Evolutionary conservation across 1,140 invertebrate genomes (phyloP).

Genomic region (Apocrypta bakeri): DNA sequence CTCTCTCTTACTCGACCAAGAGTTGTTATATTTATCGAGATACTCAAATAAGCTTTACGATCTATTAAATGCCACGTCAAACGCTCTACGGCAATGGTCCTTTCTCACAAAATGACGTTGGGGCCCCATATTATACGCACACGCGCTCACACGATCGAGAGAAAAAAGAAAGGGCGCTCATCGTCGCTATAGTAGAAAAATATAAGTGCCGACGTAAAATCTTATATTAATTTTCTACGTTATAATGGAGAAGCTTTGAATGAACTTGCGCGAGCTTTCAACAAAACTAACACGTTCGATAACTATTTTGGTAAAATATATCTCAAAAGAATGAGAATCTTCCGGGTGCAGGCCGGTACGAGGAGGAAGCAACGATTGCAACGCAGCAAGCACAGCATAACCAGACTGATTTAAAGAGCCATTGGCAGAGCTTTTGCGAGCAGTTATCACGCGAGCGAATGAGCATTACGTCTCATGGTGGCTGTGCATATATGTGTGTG

Average conservation of each 20-base stretch:
- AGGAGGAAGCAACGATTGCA: background rate
- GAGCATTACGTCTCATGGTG: conserved; percentile 57
- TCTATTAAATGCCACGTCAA: conserved; percentile 73
- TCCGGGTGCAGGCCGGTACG: conserved; percentile 10
- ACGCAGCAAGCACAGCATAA: conserved; percentile 51
- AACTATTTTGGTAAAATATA: no score
- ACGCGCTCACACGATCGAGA: background rate
- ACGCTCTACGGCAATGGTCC: conserved; percentile 58
- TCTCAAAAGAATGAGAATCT: conserved; percentile 1
- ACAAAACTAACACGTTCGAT: no score
- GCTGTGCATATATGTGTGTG: no score
- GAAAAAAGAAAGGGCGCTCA: background rate
- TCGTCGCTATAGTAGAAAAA: background rate
- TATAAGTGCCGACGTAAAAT: conserved; percentile 24
- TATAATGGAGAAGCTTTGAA: background rate
- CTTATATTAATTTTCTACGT: conserved; percentile 27
- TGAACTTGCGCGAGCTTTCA: background rate
- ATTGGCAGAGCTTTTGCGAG: conserved; percentile 58
- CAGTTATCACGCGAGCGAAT: conserved; percentile 66
- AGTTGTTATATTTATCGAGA: conserved; percentile 74
- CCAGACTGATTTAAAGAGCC: conserved; percentile 65
- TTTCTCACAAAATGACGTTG: conserved; percentile 38
- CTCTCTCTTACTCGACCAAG: conserved; percentile 55
- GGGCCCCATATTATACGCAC: conserved; percentile 12
- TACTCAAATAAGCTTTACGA: conserved; percentile 72